phyloP scores from a whole-genome alignment of 2,113 vertebrate genomes.

The Mobula birostris region DNA sequence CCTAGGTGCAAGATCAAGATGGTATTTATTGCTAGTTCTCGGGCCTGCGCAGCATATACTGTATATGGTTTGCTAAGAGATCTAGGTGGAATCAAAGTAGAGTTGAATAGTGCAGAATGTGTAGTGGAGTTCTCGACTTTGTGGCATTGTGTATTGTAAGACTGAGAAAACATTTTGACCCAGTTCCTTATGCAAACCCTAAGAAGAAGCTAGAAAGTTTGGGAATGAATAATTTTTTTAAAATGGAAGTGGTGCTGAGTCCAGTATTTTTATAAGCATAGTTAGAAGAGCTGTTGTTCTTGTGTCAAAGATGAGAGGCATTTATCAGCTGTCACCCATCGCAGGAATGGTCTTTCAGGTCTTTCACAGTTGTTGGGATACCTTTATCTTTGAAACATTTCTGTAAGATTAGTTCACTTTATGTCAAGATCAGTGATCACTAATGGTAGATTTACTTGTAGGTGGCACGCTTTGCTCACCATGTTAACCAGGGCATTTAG shows the following conservation, averaged over 20 bases:
- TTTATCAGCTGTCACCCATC: neutral
- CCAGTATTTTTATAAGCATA: neutral
- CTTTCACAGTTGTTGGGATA: neutral
- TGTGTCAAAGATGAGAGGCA: neutral
- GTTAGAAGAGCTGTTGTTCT: neutral
- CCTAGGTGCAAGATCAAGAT: too few species aligned
- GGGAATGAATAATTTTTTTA: neutral
- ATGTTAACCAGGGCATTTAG: neutral
- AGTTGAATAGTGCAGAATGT: neutral
- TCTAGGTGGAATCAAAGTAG: neutral
- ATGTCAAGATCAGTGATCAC: neutral
- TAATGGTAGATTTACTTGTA: neutral
- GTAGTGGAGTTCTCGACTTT: neutral
- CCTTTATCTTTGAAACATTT: neutral
- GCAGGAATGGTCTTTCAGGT: neutral
- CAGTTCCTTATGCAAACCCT: neutral
- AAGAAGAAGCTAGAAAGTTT: neutral
- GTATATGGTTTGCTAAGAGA: neutral
- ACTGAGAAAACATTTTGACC: neutral
- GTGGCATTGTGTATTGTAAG: neutral
- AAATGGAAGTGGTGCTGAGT: neutral
- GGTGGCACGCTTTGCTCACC: neutral
- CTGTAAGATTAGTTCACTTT: neutral
- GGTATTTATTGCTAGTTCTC: neutral
- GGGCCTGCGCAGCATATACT: neutral